Percentiles rank a stretch among this genome's conserved stretches.
Conservation (phyloP, 2,113 vertebrate species). For the Nothocercus julius region DNA sequence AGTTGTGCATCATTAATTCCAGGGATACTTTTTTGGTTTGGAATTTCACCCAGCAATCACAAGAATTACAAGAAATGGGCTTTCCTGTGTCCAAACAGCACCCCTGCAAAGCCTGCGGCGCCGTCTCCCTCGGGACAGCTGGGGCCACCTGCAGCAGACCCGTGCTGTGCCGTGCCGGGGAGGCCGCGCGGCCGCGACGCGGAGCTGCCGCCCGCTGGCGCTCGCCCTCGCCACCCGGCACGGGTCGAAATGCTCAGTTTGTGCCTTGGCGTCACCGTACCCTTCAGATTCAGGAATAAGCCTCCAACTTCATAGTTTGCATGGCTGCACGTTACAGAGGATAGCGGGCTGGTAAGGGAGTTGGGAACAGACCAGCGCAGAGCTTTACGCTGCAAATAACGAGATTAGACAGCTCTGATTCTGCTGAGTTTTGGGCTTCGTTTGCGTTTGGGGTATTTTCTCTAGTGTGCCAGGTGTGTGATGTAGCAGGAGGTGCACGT, state of each 20-base stretch:
- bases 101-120: background rate
- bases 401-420: background rate
- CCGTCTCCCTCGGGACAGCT: background rate
- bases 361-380: background rate
- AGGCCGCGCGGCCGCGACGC: too few relatives aligned
- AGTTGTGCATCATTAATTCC: background rate
- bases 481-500: background rate
- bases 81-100: background rate
- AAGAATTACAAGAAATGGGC: background rate
- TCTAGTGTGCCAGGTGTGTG: background rate
- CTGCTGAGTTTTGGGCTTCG: background rate
- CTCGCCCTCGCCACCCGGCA: background rate
- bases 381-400: background rate
- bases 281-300: background rate
- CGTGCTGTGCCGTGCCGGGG: too few relatives aligned
- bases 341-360: background rate
- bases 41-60: background rate
- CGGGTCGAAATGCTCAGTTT: background rate
- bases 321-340: background rate
- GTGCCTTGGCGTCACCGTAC: background rate
- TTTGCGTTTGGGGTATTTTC: background rate
- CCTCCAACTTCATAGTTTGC: background rate
- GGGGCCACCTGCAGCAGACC: background rate
- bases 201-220: background rate
- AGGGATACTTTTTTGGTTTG: background rate